These are phyloP conservation scores for Lichenostomus cassidix DNA, from an alignment of 2,113 vertebrate species.

Conservation along the genomic window DNA sequence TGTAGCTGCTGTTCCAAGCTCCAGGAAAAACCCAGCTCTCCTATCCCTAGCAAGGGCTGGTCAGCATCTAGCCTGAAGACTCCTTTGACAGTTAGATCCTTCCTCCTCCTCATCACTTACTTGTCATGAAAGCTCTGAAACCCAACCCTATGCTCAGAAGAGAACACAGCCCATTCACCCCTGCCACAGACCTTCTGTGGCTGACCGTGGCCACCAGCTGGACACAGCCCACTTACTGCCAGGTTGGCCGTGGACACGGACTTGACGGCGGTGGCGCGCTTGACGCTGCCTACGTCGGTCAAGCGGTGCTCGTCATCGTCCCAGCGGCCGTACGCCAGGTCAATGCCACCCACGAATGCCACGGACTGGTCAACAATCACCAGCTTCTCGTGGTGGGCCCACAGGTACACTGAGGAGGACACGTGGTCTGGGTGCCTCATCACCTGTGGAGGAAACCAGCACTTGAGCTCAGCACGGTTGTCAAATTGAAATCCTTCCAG, in stretches of 20 bases:
- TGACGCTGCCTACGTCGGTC: slow-evolving; percentile 92
- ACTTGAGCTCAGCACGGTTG: fast-evolving
- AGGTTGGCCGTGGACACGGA: slow-evolving; percentile 23
- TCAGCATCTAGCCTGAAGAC: neutral
- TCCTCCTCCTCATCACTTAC: neutral
- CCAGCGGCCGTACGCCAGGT: slow-evolving; percentile 95
- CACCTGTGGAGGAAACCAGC: slow-evolving; percentile 75
- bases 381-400: slow-evolving; percentile 97
- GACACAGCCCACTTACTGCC: slow-evolving; percentile 16
- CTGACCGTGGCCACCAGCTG: neutral
- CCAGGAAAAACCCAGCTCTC: neutral
- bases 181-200: fast-evolving
- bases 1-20: neutral
- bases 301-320: slow-evolving; percentile 91
- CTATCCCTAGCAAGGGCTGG: neutral
- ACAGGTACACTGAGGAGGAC: slow-evolving; percentile 91
- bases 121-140: neutral
- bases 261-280: slow-evolving; percentile 66
- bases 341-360: slow-evolving; percentile 93
- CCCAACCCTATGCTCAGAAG: neutral
- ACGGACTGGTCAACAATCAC: slow-evolving; percentile 91
- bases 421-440: slow-evolving; percentile 98
- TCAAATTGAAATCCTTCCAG: neutral
- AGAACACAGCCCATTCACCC: fast-evolving
- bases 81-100: neutral